Conservation (phyloP, 2,888 invertebrate genomes). For the Xylocampa areola region DNA sequence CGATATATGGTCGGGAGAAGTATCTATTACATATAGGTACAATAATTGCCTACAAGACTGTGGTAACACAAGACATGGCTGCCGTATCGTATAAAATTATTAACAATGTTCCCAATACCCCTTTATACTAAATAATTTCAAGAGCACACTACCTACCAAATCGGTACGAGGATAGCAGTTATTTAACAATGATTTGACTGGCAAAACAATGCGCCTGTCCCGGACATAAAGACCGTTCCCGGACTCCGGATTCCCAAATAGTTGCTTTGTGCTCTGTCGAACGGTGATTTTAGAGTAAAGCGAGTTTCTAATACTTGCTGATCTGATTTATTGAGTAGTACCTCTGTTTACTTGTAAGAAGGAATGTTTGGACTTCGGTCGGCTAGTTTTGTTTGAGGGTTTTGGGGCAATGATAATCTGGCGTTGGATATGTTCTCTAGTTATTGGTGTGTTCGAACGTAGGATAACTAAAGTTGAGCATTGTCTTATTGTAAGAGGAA, state of each 20-base stretch:
- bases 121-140: neutral
- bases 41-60: too few relatives aligned
- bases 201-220: constrained; percentile 44
- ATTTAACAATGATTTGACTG: constrained; percentile 47
- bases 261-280: constrained; percentile 44
- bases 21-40: too few relatives aligned
- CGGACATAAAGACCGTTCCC: constrained; percentile 34
- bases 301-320: constrained; percentile 47
- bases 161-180: constrained; percentile 17
- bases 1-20: too few relatives aligned
- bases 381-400: neutral
- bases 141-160: constrained; percentile 17
- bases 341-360: constrained; percentile 35
- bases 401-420: neutral
- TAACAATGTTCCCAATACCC: constrained; percentile 10
- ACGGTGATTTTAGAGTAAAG: constrained; percentile 30
- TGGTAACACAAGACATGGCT: too few relatives aligned
- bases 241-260: constrained; percentile 32
- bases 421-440: neutral
- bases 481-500: too few relatives aligned
- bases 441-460: too few relatives aligned
- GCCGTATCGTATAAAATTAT: neutral
- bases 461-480: too few relatives aligned
- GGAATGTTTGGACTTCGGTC: constrained; percentile 18
- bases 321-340: constrained; percentile 48